Evolutionary conservation across 2,113 vertebrate genomes (phyloP).

Genomic region (Xenus cinereus): DNA sequence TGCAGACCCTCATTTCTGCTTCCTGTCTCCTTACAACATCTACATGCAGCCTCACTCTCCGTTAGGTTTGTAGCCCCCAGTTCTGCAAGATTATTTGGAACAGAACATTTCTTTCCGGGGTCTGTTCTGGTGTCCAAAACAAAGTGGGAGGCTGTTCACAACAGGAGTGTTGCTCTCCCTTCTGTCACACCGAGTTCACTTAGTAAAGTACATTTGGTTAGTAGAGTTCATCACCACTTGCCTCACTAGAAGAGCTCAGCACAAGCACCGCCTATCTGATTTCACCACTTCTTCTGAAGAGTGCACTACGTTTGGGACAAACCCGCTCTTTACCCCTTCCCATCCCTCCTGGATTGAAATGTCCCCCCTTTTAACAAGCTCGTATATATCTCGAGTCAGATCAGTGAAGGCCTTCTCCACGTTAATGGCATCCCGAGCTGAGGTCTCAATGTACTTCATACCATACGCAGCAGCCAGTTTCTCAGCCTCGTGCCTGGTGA

Average conservation of each 20-base stretch:
- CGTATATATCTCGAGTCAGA: conserved; percentile 92
- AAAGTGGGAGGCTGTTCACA: conserved; percentile 7
- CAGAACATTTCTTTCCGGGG: conserved; percentile 20
- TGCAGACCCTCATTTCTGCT: conserved; percentile 26
- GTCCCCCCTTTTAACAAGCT: conserved; percentile 92
- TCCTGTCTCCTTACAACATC: conserved; percentile 43
- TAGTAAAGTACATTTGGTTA: conserved; percentile 65
- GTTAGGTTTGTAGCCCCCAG: background rate
- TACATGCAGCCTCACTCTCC: conserved; percentile 63
- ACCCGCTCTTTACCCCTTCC: conserved; percentile 97
- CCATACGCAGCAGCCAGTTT: conserved; percentile 90
- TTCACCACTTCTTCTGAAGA: conserved; percentile 94
- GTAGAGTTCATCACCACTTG: conserved; percentile 52
- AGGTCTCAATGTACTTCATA: conserved; percentile 96
- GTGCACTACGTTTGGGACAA: conserved; percentile 93
- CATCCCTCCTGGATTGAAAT: conserved; percentile 97
- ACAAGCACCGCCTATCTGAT: conserved; percentile 89
- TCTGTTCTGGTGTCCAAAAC: conserved; percentile 57
- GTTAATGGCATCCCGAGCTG: conserved; percentile 92
- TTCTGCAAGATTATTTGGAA: conserved; percentile 51
- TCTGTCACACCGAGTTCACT: conserved; percentile 63
- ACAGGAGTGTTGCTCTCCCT: conserved; percentile 32
- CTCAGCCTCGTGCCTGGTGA: conserved; percentile 91
- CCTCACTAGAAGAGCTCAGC: conserved; percentile 78
- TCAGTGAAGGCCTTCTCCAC: conserved; percentile 98